Evolutionary conservation across 2,797 vertebrate species (phyloP), one percentile per base, ranked within the genome.

Genomic region (Peromyscus attwateri): DNA sequence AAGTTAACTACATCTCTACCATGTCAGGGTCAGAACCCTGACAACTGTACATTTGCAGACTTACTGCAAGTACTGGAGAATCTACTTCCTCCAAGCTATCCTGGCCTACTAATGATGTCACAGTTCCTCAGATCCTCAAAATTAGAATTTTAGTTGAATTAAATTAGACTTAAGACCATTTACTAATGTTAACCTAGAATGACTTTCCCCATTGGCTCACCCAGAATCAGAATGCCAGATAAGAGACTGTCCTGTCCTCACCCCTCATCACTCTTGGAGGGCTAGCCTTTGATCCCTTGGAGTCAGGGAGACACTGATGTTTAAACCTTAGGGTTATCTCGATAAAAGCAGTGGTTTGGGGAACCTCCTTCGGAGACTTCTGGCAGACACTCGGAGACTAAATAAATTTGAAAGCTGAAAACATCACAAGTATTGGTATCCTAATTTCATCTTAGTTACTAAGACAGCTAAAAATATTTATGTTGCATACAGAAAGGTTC

Each of bases 401-500:
- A 94, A n/a, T 14, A 64, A 94, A n/a, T 27, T 29, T 75, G 76
- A 87, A 94, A 93, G 77, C 68, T 83, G 79, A 94, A 96, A 80
- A 43, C 62, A 83, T 57, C 13, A 93, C 6, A 27, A 23, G 17
- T 87, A 77, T 40, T 82, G 49, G 70, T 93, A 91, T 94, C 57
- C 83, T 92, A 82, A 79, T 82, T 95, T 92, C 73, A 76, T 92
- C 89, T 81, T 93, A 62, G 83, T 94, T 96, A 95, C 95, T 96
- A 93, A 95, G 97, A 91, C 82, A 97, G 92, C 94, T 93, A 93
- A 92, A 95, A 94, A 91, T 77, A 93, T 95, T 95, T 96, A 83
- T 31, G 17, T 75, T 49, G 29, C 55, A 46, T 68, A 17, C 31
- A 89, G 76, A 95, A 87, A 76, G 40, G 34, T 85, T 80, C 57